Evolutionary conservation across 2,113 vertebrate species (phyloP).

Genomic region (Chloropsis cyanopogon): DNA sequence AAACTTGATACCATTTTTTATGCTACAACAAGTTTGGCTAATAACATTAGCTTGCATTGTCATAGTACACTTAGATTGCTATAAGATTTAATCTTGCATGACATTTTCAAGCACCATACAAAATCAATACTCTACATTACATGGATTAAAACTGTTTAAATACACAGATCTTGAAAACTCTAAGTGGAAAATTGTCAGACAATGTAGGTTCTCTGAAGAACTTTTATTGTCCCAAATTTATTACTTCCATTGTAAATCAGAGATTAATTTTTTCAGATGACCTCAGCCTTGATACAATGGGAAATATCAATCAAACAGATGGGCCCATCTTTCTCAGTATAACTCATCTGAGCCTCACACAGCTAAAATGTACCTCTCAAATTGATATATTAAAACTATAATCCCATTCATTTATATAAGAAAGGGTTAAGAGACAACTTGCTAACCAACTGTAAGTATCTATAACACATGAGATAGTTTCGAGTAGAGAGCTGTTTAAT

Average conservation of each 20-base stretch:
- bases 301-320: slow-evolving; percentile 44
- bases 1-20: slow-evolving; percentile 32
- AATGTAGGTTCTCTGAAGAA: slow-evolving; percentile 36
- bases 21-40: slow-evolving; percentile 57
- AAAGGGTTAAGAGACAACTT: slow-evolving; percentile 16
- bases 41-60: slow-evolving; percentile 62
- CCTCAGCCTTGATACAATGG: slow-evolving; percentile 34
- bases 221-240: slow-evolving; percentile 54
- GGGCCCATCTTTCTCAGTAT: neutral
- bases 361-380: neutral
- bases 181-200: slow-evolving; percentile 56
- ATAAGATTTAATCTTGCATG: slow-evolving; percentile 63
- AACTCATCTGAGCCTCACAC: neutral
- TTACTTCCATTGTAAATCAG: slow-evolving; percentile 53
- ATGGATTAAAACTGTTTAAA: slow-evolving; percentile 67
- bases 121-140: slow-evolving; percentile 65
- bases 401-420: neutral
- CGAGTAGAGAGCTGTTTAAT: neutral
- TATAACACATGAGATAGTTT: neutral
- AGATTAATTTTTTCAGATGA: slow-evolving; percentile 46
- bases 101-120: slow-evolving; percentile 65
- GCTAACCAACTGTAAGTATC: neutral
- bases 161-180: slow-evolving; percentile 51
- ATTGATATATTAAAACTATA: neutral
- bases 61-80: slow-evolving; percentile 48